Conservation (phyloP, 2,888 invertebrate species). For the Drosophila mulleri region DNA sequence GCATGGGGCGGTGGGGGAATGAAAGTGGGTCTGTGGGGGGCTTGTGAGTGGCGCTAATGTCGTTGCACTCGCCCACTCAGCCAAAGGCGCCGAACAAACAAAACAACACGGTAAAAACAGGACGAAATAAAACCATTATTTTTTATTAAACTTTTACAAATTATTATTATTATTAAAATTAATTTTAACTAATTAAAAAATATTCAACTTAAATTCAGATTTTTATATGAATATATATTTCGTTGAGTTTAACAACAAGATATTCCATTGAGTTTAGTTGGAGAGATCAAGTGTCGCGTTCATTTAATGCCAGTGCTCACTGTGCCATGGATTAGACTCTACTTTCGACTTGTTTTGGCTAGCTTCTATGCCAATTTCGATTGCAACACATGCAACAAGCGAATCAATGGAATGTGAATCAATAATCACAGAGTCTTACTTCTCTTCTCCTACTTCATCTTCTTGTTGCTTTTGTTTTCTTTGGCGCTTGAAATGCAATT, state of each 20-base stretch:
- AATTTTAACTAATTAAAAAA: too few species aligned
- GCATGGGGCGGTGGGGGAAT: neutral
- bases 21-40: neutral
- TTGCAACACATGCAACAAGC: slow-evolving; percentile 26
- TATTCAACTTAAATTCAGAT: too few species aligned
- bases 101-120: slow-evolving; percentile 29
- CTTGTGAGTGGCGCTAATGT: slow-evolving; percentile 43
- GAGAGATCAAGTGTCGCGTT: neutral
- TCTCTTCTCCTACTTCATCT: slow-evolving; percentile 8
- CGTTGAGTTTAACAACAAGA: too few species aligned
- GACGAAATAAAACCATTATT: slow-evolving; percentile 15
- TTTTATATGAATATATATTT: too few species aligned
- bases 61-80: slow-evolving; percentile 68
- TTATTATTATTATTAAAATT: too few species aligned
- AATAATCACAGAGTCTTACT: slow-evolving; percentile 54
- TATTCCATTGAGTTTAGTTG: neutral
- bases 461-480: slow-evolving; percentile 22
- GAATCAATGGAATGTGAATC: slow-evolving; percentile 76
- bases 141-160: slow-evolving; percentile 40
- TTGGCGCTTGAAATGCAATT: slow-evolving; percentile 63
- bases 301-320: neutral
- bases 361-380: slow-evolving; percentile 22
- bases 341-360: slow-evolving; percentile 28
- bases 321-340: slow-evolving; percentile 21
- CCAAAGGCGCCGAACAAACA: slow-evolving; percentile 26